phyloP scores from a whole-genome alignment of 2,888 invertebrate genomes.

The Macrosoma leucophasiata region DNA sequence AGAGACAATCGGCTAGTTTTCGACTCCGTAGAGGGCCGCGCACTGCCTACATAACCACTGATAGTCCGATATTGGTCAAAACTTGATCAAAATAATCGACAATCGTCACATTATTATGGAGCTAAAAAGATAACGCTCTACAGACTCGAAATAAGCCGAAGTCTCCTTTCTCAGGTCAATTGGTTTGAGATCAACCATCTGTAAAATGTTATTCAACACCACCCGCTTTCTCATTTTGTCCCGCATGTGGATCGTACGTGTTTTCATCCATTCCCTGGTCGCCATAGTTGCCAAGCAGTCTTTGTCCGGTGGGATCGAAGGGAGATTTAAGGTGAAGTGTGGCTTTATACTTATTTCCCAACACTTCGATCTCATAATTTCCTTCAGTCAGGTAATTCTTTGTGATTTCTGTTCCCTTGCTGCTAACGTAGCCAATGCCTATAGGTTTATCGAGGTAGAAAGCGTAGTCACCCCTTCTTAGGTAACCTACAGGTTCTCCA shows the following conservation, averaged over 20 bases:
- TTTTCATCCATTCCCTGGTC: conserved; percentile 55
- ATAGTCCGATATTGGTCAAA: no score
- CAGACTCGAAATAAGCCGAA: no score
- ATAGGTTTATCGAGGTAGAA: conserved; percentile 72
- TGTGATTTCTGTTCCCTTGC: conserved; percentile 78
- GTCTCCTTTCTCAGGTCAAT: no score
- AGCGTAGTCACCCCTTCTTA: conserved; percentile 88
- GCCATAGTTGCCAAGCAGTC: conserved; percentile 82
- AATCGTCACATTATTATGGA: no score
- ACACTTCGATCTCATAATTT: conserved; percentile 85
- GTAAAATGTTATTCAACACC: conserved; percentile 57
- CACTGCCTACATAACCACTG: no score
- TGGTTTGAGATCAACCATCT: conserved; percentile 37
- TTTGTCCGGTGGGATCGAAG: conserved; percentile 86
- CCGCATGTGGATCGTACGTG: conserved; percentile 58
- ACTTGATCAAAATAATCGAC: no score
- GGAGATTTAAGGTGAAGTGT: conserved; percentile 83
- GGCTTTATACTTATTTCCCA: conserved; percentile 84
- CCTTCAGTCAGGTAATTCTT: conserved; percentile 81
- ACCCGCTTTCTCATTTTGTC: conserved; percentile 65
- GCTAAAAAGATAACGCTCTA: no score
- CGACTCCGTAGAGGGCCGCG: no score
- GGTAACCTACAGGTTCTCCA: conserved; percentile 83
- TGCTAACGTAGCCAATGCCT: conserved; percentile 76
- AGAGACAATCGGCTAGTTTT: no score